These are phyloP conservation scores for Ylistrum balloti DNA, from an alignment of 1,140 invertebrate genomes.

Conservation along the genomic window DNA sequence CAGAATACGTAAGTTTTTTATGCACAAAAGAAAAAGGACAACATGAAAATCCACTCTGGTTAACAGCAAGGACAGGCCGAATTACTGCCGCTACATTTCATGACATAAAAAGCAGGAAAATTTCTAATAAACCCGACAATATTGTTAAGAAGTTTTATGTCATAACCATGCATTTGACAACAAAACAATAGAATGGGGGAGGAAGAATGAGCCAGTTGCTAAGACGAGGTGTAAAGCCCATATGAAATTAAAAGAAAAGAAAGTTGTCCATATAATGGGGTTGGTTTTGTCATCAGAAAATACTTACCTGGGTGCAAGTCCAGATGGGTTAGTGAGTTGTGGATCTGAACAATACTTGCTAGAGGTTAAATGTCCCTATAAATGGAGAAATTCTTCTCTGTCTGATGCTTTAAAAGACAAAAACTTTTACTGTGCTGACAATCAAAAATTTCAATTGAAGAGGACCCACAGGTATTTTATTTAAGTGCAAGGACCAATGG, in stretches of 20 bases:
- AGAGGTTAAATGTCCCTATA: slow-evolving; percentile 49
- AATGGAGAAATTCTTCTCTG: neutral
- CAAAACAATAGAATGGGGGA: neutral
- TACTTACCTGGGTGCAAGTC: slow-evolving; percentile 52
- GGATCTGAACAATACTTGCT: neutral
- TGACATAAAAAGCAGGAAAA: neutral
- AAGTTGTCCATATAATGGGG: no score
- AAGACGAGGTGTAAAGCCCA: slow-evolving; percentile 34
- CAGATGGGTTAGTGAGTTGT: slow-evolving; percentile 36
- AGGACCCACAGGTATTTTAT: neutral
- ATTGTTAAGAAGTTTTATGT: neutral
- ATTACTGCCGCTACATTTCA: slow-evolving; percentile 50
- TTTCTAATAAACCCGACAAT: neutral
- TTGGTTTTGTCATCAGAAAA: neutral
- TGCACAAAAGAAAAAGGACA: slow-evolving; percentile 50
- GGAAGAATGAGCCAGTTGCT: slow-evolving; percentile 39
- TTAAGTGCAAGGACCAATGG: slow-evolving; percentile 40
- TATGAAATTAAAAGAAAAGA: slow-evolving; percentile 44
- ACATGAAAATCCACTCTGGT: slow-evolving; percentile 44
- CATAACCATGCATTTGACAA: neutral
- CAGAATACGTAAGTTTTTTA: neutral
- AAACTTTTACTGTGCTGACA: neutral
- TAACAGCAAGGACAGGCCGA: neutral
- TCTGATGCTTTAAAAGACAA: neutral
- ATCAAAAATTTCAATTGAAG: slow-evolving; percentile 27